Conservation (phyloP, 2,888 invertebrate genomes). For the Actias luna region DNA sequence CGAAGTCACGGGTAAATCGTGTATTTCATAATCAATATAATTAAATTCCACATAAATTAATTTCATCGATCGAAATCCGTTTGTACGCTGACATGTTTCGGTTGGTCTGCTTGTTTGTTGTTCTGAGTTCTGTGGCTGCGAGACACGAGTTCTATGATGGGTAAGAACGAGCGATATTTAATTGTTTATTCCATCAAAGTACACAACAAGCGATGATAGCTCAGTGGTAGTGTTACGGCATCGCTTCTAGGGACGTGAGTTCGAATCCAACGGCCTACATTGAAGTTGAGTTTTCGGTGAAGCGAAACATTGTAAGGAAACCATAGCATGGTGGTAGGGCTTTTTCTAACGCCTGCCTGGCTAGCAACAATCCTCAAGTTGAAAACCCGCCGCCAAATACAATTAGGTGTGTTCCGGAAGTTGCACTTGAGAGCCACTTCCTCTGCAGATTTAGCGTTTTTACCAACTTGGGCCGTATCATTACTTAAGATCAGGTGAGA, state of each 20-base stretch:
- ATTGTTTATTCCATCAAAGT: no score
- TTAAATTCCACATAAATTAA: background rate
- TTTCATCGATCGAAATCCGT: background rate
- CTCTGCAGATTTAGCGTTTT: background rate
- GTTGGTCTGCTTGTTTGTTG: slow-evolving; percentile 31
- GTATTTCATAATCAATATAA: background rate
- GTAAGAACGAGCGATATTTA: no score
- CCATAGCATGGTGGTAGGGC: background rate
- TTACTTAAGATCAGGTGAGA: no score
- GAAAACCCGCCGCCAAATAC: no score
- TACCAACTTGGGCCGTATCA: no score
- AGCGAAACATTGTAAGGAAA: no score
- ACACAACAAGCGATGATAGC: no score
- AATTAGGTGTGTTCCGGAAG: no score
- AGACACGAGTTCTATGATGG: slow-evolving; percentile 56
- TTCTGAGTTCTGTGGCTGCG: slow-evolving; percentile 37
- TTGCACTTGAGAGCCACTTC: background rate
- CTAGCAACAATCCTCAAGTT: background rate
- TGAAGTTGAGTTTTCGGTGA: background rate
- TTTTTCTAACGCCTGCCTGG: no score
- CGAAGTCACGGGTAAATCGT: background rate
- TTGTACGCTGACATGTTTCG: slow-evolving; percentile 26
- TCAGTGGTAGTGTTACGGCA: no score
- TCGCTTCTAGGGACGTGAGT: no score
- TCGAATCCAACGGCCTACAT: no score